Evolutionary conservation across 2,888 invertebrate genomes (phyloP), one percentile per base, ranked within the genome.

Genomic region (Phortica magna): DNA sequence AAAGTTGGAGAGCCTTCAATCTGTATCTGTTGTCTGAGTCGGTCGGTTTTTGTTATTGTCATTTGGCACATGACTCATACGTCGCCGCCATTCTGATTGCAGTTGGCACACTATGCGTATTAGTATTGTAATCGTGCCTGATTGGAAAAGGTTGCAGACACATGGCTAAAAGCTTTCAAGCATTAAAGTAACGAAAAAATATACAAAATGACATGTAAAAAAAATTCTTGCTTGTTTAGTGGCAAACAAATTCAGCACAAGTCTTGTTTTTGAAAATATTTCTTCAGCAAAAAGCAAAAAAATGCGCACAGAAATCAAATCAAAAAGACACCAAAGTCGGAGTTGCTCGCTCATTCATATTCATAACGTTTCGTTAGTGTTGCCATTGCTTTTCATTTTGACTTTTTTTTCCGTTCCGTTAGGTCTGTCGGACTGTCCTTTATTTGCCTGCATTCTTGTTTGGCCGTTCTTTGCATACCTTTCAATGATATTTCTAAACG

Each of bases 281-380:
- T 31, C 31, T 31, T 31, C 31, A 31, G 31, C 2, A 31, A 31
- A 4, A 31, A 48, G 48, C 2, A 12, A 48, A 48, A 48, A 48
- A 14, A 48, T 2, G 5, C 48, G 48, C 48, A 14, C 48, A 12
- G 10, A 22, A 61, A 61, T 61, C 61, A 61, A 61, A 59, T n/a
- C 17, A 17, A 59, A 61, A 22, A 61, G 61, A 22, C 22, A 61
- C 61, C 17, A 61, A 31, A 61, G 17, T 22, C 19, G 61, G 61
- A 9, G 48, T 14, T 48, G 31, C 3, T 31, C 31, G 22, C 65
- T 65, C 65, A 65, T 65, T 65, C 65, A 65, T 41, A 65, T 65
- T 65, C 65, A 65, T n/a, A 65, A 41, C 65, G n/a, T 41, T 39
- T 19, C 41, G 65, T 65, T 41, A 19, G 41, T 39, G 65, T 41